These are phyloP conservation scores for Drosophila austrosaltans DNA, from an alignment of 2,888 invertebrate species.

Conservation along the genomic window DNA sequence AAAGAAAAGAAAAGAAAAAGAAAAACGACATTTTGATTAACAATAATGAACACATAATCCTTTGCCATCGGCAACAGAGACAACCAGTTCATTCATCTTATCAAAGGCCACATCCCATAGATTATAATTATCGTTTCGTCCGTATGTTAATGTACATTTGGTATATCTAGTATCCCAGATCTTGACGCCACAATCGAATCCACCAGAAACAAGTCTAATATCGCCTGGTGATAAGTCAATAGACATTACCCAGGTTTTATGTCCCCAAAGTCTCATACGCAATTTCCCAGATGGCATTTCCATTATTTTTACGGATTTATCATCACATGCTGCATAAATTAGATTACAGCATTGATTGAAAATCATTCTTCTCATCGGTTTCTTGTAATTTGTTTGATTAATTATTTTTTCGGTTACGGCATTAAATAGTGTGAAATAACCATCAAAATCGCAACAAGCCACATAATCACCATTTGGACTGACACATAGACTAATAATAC, in stretches of 20 bases:
- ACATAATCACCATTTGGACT: conserved; percentile 23
- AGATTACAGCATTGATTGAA: conserved; percentile 17
- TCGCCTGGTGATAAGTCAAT: conserved; percentile 36
- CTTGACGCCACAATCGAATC: conserved; percentile 39
- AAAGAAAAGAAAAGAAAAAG: neutral
- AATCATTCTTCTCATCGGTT: conserved; percentile 32
- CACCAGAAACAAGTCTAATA: conserved; percentile 35
- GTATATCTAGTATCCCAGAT: conserved; percentile 46
- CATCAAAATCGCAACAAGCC: conserved; percentile 37
- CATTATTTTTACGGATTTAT: conserved; percentile 44
- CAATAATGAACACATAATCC: conserved; percentile 44
- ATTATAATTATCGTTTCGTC: conserved; percentile 23
- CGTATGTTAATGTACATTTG: conserved; percentile 25
- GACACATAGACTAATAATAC: conserved; percentile 38
- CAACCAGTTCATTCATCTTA: conserved; percentile 38
- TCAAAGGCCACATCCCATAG: conserved; percentile 50
- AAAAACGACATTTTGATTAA: conserved; percentile 9
- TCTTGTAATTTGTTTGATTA: conserved; percentile 12
- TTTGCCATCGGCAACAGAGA: conserved; percentile 45
- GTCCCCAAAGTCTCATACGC: conserved; percentile 14
- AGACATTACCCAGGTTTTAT: conserved; percentile 38
- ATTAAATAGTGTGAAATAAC: conserved; percentile 41
- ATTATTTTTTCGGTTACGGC: conserved; percentile 36
- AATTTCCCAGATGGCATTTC: conserved; percentile 24
- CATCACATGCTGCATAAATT: conserved; percentile 47